Conservation (phyloP, 64 coral and sea anemone species). For the Stichodactyla helianthus region DNA sequence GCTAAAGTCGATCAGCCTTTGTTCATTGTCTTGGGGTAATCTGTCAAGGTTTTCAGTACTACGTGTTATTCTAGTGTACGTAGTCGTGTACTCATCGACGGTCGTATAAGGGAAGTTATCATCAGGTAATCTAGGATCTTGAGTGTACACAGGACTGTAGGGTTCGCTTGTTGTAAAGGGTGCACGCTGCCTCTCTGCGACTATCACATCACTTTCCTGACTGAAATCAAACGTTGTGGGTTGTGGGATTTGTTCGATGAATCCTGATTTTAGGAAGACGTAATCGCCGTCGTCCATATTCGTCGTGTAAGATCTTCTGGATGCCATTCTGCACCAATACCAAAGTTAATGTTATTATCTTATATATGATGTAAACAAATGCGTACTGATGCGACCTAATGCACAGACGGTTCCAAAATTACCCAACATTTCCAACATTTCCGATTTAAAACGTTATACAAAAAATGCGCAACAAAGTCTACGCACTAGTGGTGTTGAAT, state of each 20-base stretch:
- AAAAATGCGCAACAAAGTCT: too few species aligned
- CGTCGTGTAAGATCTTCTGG: background rate
- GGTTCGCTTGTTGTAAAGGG: background rate
- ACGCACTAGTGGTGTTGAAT: too few species aligned
- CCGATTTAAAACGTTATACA: too few species aligned
- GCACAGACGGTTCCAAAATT: too few species aligned
- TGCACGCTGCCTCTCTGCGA: background rate
- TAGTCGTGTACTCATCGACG: conserved; percentile 9
- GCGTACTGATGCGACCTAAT: too few species aligned
- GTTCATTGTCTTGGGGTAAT: background rate
- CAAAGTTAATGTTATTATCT: background rate
- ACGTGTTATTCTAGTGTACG: background rate
- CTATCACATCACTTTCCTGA: background rate
- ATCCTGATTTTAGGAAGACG: background rate
- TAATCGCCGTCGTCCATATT: background rate
- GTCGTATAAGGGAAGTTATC: background rate
- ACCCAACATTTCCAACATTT: too few species aligned
- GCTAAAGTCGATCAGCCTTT: background rate
- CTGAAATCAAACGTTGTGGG: background rate
- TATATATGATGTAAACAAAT: too few species aligned
- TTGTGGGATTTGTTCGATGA: background rate
- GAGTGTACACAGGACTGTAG: background rate
- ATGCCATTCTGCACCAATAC: background rate
- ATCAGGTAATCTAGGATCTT: background rate
- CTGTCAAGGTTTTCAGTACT: conserved; percentile 8